phyloP scores from a whole-genome alignment of 2,888 invertebrate species.

The Drosophila kambysellisi region DNA sequence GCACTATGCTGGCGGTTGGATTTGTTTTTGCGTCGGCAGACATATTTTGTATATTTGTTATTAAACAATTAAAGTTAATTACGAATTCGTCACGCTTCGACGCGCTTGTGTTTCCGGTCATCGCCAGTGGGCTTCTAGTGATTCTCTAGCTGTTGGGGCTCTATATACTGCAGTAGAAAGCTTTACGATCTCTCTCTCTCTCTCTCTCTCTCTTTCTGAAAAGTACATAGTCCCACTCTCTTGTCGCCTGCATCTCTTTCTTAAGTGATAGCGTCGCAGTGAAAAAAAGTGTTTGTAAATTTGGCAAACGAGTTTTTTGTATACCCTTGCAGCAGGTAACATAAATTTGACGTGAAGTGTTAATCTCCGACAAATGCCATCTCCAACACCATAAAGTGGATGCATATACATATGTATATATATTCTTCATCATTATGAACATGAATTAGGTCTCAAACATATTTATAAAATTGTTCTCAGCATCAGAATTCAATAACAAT shows the following conservation, averaged over 20 bases:
- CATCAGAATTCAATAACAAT: neutral
- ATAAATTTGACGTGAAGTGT: neutral
- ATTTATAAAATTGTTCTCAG: neutral
- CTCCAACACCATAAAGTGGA: neutral
- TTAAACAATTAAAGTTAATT: slow-evolving; percentile 2
- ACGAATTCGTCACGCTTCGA: no score
- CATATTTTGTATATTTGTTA: slow-evolving; percentile 28
- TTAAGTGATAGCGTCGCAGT: no score
- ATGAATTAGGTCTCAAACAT: neutral
- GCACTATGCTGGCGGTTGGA: slow-evolving; percentile 24
- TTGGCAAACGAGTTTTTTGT: neutral
- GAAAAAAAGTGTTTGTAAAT: neutral
- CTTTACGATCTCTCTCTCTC: slow-evolving; percentile 11
- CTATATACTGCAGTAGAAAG: slow-evolving; percentile 9
- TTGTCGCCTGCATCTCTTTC: neutral
- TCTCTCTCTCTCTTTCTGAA: slow-evolving; percentile 13
- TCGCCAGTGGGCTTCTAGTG: slow-evolving; percentile 21
- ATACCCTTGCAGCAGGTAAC: neutral
- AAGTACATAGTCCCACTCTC: slow-evolving; percentile 1
- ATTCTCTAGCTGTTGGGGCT: neutral
- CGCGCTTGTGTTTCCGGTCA: neutral
- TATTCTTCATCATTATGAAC: neutral
- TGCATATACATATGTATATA: neutral
- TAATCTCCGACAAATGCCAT: neutral
- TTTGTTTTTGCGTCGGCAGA: slow-evolving; percentile 26